Evolutionary conservation across 2,888 invertebrate species (phyloP), one percentile per base, ranked within the genome.

Genomic region (Eumerus sabulonum): DNA sequence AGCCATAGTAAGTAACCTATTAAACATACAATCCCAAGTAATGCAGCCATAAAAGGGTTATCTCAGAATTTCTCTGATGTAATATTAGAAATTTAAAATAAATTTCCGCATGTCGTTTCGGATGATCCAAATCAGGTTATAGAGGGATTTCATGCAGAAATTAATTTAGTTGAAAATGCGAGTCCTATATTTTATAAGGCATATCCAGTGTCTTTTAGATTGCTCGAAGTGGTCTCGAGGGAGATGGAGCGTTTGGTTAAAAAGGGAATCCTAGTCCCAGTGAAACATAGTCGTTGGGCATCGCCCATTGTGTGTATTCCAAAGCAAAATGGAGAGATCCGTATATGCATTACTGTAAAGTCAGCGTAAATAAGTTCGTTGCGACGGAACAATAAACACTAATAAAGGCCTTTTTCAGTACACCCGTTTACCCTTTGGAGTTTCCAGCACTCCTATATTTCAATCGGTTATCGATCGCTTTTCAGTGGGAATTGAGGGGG

Each of bases 301-400:
- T 83, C 83, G 59, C 85, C 86, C 5, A 84, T 86, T n/a, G 84
- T 86, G 0, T 73, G 84, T 13, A 84, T 85, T 1, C 84, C 83
- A 18, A 85, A 86, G 54, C 40, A 54, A 27, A 50, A 62, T 27
- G 62, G 47, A 17, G 35, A 35, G 2, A 9, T 71, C 12, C 11
- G 86, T 35, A 79, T 86, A 16, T 85, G 85, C 81, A 83, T 84
- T 85, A 87, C 82, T 85, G 83, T 36, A 85, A 85, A 62, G 77
- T 74, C 16, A 84, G 85, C 0, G 36, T 76, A 0, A 76, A 76
- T 56, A 71, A 56, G 40, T 19, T 42, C 3, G 44, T 71, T 18
- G 42, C 82, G 36, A 70, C 68, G n/a, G 84, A 85, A 83, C 83
- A 12, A 82, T 85, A 17, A 85, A 85, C 68, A 86, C 77, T 0